Evolutionary conservation across 2,888 invertebrate genomes (phyloP).

Genomic region (Pristionchus fissidentatus): DNA sequence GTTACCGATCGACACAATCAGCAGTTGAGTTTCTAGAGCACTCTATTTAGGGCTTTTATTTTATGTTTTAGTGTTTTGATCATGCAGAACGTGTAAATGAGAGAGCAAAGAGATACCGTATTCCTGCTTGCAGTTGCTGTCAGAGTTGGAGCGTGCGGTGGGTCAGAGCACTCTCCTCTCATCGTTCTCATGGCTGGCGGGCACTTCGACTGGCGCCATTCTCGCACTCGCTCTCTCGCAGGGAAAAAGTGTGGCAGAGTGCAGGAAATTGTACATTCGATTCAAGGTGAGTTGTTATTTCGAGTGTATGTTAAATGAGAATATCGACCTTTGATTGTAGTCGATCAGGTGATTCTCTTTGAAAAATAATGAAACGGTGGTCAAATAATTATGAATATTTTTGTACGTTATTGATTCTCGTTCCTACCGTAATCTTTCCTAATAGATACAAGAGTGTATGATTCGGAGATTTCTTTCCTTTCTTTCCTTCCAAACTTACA

Average conservation of each 20-base stretch:
- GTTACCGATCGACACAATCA: background rate
- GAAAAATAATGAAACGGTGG: background rate
- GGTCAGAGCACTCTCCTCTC: slow-evolving; percentile 24
- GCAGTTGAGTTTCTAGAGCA: background rate
- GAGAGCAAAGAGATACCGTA: too few relatives aligned
- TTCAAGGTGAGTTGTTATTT: slow-evolving; percentile 34
- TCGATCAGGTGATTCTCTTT: too few relatives aligned
- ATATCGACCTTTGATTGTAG: too few relatives aligned
- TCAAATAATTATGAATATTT: too few relatives aligned
- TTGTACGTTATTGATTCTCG: too few relatives aligned
- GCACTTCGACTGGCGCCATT: slow-evolving; percentile 45
- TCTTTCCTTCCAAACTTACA: too few relatives aligned
- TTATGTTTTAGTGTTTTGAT: too few relatives aligned
- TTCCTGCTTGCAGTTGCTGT: slow-evolving; percentile 47
- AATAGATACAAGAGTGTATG: background rate
- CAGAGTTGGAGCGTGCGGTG: background rate
- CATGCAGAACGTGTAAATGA: too few relatives aligned
- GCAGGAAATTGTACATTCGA: slow-evolving; percentile 40
- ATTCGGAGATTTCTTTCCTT: background rate
- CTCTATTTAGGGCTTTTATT: background rate
- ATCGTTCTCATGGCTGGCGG: slow-evolving; percentile 44
- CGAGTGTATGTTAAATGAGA: too few relatives aligned
- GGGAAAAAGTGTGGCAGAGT: slow-evolving; percentile 22
- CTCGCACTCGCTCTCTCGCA: slow-evolving; percentile 43
- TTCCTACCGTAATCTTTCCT: background rate